Evolutionary conservation across 2,113 vertebrate species (phyloP).

Genomic region (Aegypius monachus): DNA sequence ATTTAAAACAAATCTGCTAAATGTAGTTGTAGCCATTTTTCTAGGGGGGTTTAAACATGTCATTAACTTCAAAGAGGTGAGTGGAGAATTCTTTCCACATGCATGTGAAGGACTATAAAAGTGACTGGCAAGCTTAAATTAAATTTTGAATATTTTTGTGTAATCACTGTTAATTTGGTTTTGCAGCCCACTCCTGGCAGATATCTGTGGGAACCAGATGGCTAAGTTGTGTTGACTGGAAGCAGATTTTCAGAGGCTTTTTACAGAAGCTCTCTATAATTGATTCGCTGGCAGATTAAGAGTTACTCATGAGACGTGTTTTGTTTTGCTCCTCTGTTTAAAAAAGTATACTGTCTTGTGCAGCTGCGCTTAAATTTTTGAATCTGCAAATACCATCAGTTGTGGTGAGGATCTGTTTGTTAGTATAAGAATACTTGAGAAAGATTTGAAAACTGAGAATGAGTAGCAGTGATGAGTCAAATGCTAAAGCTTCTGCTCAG

Average conservation of each 20-base stretch:
- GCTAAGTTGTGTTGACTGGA: conserved; percentile 55
- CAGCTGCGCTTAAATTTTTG: conserved; percentile 48
- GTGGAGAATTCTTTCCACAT: neutral
- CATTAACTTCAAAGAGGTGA: conserved; percentile 2
- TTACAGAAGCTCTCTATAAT: conserved; percentile 39
- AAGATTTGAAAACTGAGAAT: neutral
- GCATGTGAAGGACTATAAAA: neutral
- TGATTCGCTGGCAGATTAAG: conserved; percentile 39
- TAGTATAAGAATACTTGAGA: neutral
- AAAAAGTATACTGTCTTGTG: neutral
- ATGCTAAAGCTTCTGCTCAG: neutral
- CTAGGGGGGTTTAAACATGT: neutral
- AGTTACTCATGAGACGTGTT: conserved; percentile 41
- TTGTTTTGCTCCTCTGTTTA: conserved; percentile 8
- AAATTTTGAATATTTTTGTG: conserved; percentile 42
- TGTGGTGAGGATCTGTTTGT: neutral
- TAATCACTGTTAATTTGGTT: conserved; percentile 26
- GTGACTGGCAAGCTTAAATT: conserved; percentile 13
- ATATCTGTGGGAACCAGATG: conserved; percentile 48
- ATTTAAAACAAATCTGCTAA: neutral
- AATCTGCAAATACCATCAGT: conserved; percentile 21
- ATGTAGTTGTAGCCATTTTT: neutral
- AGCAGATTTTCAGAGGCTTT: conserved; percentile 57
- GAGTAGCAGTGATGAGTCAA: neutral
- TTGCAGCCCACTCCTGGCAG: conserved; percentile 45